phyloP scores from a whole-genome alignment of 1,140 invertebrate species.

The Aphaenogaster rudis region DNA sequence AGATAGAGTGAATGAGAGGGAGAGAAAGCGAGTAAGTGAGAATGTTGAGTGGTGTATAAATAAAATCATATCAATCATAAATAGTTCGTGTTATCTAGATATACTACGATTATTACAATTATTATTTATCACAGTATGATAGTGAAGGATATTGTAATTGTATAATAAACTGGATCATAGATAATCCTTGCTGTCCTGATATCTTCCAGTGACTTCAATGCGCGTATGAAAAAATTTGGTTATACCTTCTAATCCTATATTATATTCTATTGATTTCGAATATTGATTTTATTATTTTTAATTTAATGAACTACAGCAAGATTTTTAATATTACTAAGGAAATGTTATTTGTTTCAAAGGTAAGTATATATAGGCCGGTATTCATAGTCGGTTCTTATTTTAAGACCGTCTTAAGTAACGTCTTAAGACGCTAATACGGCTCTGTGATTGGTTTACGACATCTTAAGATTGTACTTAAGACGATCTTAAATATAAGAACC shows the following conservation, averaged over 20 bases:
- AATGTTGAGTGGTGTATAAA: constrained; percentile 84
- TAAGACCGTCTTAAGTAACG: too few species aligned
- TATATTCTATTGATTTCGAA: background rate
- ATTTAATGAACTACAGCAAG: background rate
- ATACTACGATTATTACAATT: constrained; percentile 78
- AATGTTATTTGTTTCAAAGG: background rate
- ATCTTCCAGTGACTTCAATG: background rate
- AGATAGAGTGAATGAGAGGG: background rate
- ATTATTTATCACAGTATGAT: constrained; percentile 84
- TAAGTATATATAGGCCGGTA: background rate
- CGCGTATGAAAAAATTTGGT: background rate
- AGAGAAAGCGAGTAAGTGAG: constrained; percentile 2
- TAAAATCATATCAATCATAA: constrained; percentile 87
- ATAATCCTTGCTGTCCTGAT: constrained; percentile 53
- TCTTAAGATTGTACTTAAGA: too few species aligned
- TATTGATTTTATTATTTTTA: background rate
- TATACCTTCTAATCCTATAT: background rate
- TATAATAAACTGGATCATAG: constrained; percentile 87
- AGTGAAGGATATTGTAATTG: constrained; percentile 86
- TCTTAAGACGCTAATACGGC: too few species aligned
- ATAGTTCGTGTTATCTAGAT: constrained; percentile 81
- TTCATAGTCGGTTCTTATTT: too few species aligned
- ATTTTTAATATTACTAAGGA: background rate
- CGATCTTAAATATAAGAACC: too few species aligned
- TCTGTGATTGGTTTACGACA: too few species aligned